Percentiles rank a stretch among this genome's conserved stretches.
These are phyloP conservation scores for Lutjanus argentimaculatus DNA, from an alignment of 2,797 vertebrate genomes.

Conservation along the genomic window DNA sequence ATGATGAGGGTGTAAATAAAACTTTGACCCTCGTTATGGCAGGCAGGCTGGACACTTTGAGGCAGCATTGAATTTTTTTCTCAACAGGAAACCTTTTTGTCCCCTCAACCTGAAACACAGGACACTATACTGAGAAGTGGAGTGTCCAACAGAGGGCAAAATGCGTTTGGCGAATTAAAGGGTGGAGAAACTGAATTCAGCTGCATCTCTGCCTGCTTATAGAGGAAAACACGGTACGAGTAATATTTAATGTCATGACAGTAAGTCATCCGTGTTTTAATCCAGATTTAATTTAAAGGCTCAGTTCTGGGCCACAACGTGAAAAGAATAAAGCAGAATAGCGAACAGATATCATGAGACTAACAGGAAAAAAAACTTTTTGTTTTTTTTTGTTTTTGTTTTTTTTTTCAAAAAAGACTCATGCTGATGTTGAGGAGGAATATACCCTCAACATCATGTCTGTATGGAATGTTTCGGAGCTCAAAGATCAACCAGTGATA, in stretches of 20 bases:
- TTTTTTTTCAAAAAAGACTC: too few species aligned
- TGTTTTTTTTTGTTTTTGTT: too few species aligned
- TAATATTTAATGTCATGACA: neutral
- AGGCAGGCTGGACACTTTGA: slow-evolving; percentile 36
- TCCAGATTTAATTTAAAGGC: neutral
- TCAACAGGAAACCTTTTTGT: neutral
- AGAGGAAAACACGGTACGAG: neutral
- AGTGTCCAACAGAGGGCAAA: neutral
- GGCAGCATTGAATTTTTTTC: neutral
- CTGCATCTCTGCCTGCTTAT: neutral
- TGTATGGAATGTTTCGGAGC: neutral
- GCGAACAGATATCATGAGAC: neutral
- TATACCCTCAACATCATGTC: neutral
- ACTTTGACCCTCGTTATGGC: slow-evolving; percentile 60
- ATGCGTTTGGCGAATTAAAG: slow-evolving; percentile 1
- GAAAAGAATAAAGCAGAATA: neutral
- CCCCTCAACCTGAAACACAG: neutral
- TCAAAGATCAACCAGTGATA: neutral
- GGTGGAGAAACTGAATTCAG: neutral
- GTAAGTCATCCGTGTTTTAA: neutral
- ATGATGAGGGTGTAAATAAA: slow-evolving; percentile 67
- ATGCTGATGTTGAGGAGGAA: neutral
- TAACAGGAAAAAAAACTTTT: neutral
- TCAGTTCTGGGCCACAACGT: neutral
- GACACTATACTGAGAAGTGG: neutral